Evolutionary conservation across 2,888 invertebrate species (phyloP).

Genomic region (Athripsodes cinereus): DNA sequence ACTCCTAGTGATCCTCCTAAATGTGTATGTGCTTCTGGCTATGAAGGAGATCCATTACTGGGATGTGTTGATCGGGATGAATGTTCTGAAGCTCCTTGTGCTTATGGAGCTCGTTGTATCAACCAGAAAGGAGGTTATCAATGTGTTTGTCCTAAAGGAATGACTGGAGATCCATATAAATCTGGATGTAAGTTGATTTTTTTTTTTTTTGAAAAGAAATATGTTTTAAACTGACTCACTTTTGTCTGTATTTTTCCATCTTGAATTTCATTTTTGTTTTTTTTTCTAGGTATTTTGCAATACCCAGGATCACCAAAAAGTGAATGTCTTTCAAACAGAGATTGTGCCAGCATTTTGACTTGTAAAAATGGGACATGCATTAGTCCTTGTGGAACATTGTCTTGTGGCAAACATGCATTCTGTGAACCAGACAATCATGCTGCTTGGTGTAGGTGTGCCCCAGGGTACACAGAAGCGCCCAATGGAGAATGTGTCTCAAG

Average conservation of each 20-base stretch:
- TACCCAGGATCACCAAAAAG: conserved; percentile 42
- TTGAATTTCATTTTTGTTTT: neutral
- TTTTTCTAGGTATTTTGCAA: conserved; percentile 39
- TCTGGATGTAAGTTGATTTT: conserved; percentile 60
- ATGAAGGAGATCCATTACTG: conserved; percentile 77
- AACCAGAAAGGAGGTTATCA: conserved; percentile 81
- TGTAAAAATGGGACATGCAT: conserved; percentile 74
- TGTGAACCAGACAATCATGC: conserved; percentile 86
- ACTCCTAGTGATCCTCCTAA: conserved; percentile 83
- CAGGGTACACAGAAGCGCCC: conserved; percentile 72
- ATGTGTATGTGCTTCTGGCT: conserved; percentile 83
- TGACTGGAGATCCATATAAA: conserved; percentile 80
- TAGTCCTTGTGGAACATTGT: conserved; percentile 71
- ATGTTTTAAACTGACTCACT: neutral
- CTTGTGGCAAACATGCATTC: conserved; percentile 78
- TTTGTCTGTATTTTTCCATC: neutral
- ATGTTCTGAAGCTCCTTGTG: conserved; percentile 78
- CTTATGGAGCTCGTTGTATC: conserved; percentile 81
- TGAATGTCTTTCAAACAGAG: conserved; percentile 64
- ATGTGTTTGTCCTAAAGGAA: conserved; percentile 79
- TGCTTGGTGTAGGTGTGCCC: conserved; percentile 81
- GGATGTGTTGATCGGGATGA: conserved; percentile 85
- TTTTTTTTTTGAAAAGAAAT: neutral
- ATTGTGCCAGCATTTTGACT: conserved; percentile 75
- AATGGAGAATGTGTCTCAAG: conserved; percentile 80